Evolutionary conservation across 2,888 invertebrate species (phyloP).

Genomic region (Nipponacmea schrenckii): DNA sequence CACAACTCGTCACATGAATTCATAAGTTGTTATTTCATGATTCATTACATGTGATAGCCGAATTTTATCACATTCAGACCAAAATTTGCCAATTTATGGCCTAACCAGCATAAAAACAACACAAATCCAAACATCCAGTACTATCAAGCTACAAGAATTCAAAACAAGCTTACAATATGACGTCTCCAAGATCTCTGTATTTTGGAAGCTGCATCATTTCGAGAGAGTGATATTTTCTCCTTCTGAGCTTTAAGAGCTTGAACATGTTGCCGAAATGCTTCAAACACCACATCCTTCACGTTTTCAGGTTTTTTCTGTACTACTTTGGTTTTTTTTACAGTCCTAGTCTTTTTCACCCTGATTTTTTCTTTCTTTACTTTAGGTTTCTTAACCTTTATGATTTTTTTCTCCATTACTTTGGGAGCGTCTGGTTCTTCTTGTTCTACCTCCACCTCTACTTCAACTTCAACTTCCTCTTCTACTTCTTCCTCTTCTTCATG

Average conservation of each 20-base stretch:
- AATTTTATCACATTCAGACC: no score
- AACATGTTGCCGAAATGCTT: neutral
- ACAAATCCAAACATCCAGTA: neutral
- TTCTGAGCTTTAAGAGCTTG: neutral
- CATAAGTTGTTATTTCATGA: no score
- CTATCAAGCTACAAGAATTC: no score
- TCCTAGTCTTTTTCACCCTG: neutral
- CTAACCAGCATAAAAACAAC: conserved; percentile 1
- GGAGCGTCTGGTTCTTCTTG: neutral
- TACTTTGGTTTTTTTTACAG: neutral
- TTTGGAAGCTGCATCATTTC: conserved; percentile 53
- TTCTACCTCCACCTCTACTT: conserved; percentile 10
- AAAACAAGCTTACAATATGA: conserved; percentile 58
- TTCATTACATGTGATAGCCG: no score
- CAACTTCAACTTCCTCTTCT: neutral
- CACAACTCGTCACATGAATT: no score
- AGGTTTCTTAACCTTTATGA: neutral
- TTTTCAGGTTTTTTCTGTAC: conserved; percentile 1
- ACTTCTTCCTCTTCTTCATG: neutral
- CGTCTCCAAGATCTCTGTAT: conserved; percentile 66
- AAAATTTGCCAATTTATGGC: neutral
- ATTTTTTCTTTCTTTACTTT: conserved; percentile 3
- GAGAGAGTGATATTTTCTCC: neutral
- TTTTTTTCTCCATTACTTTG: neutral
- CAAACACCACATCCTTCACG: neutral